Base-by-base conservation (phyloP, 2,113 vertebrate species). In the Oryzias celebensis region DNA sequence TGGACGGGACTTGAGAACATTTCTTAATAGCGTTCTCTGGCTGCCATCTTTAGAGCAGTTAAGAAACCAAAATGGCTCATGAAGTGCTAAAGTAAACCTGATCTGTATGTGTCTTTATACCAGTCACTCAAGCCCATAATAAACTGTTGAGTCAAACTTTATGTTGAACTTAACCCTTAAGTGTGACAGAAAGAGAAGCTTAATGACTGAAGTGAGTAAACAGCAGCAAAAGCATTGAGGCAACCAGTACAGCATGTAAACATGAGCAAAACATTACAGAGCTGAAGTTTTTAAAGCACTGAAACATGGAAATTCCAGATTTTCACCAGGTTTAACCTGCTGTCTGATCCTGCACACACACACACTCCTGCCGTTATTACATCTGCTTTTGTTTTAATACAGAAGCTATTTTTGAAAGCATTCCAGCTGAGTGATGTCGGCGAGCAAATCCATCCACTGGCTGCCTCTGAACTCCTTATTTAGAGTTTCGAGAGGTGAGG, bases 381-480 rank as follows among this genome's bases (percentile, higher is more conserved):
- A 82, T 71, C 82, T 81, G 68, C 81, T 86, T 80, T 86, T 86
- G 84, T 89, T 91, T 91, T 82, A 88, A 90, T 88, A 84, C 50
- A 54, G 87, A 89, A 87, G 87, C 91, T 92, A 93, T 93, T 92
- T 93, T 87, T 85, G 90, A 91, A 84, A 90, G 85, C 92, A 92
- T 93, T 92, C 91, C 90, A 87, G 80, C 72, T 59, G 73, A 82
- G 81, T 93, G 91, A 93, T 90, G 90, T 82, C 80, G 77, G 71
- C 42, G 64, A 77, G 83, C 81, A 60, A 83, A 88, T 91, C 76
- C 76, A 85, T 87, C 79, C 77, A 31, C 75, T 52, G 79, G 77
- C 87, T 83, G 78, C 64, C 68, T 84, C 69, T 79, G 69, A 86
- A 75, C 85, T 87, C 91, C 91, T 89, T 92, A 93, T 93, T 93